Percentiles rank a stretch among this genome's conserved stretches.
These are phyloP conservation scores for Platichthys stellatus DNA, from an alignment of 2,113 vertebrate species.

Conservation along the genomic window DNA sequence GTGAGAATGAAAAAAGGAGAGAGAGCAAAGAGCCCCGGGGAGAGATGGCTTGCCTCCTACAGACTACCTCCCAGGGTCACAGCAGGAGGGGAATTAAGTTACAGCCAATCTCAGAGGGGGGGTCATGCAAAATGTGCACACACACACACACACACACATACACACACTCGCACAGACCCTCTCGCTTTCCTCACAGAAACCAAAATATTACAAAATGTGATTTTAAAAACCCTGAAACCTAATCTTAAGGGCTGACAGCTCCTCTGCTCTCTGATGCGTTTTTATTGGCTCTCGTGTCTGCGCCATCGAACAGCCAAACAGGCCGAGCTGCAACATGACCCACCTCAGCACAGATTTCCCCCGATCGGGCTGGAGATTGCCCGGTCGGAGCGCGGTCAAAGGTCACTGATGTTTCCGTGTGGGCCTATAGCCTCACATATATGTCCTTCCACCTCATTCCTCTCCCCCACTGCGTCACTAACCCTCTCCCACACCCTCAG, in stretches of 20 bases:
- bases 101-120: slow-evolving; percentile 66
- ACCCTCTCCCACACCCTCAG: slow-evolving; percentile 15
- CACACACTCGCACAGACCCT: slow-evolving; percentile 9
- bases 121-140: slow-evolving; percentile 39
- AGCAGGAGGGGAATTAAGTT: slow-evolving; percentile 77
- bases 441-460: slow-evolving; percentile 46
- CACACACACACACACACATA: slow-evolving; percentile 29
- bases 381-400: slow-evolving; percentile 23
- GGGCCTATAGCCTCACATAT: slow-evolving; percentile 43
- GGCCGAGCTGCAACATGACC: slow-evolving; percentile 22
- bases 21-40: slow-evolving; percentile 59
- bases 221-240: slow-evolving; percentile 32
- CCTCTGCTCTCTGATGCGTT: slow-evolving; percentile 11
- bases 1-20: slow-evolving; percentile 30
- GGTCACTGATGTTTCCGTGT: slow-evolving; percentile 52
- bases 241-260: slow-evolving; percentile 26
- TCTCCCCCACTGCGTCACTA: slow-evolving; percentile 22
- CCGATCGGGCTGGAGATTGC: slow-evolving; percentile 51
- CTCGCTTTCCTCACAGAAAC: slow-evolving; percentile 27
- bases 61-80: slow-evolving; percentile 79
- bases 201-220: slow-evolving; percentile 45
- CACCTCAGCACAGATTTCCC: not conserved
- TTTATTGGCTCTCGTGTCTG: slow-evolving; percentile 22
- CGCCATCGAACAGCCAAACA: not conserved
- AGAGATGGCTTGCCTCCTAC: slow-evolving; percentile 74